phyloP scores from a whole-genome alignment of 2,888 invertebrate species.

The Tribolium freemani region DNA sequence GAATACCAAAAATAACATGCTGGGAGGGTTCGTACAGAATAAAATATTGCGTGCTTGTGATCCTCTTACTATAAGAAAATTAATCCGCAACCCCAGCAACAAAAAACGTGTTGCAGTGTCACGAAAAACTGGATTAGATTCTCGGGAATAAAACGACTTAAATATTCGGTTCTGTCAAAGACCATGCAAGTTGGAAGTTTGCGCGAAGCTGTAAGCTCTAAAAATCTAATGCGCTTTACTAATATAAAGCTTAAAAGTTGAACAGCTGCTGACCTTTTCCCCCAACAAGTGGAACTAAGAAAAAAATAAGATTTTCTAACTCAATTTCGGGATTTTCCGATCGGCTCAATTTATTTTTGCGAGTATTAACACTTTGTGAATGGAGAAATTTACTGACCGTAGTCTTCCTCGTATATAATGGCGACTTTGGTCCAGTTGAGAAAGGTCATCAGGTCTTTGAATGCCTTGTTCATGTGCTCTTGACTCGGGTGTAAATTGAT shows the following conservation, averaged over 20 bases:
- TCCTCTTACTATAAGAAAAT: background rate
- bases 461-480: slow-evolving; percentile 84
- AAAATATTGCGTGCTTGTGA: slow-evolving; percentile 18
- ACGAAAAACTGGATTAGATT: background rate
- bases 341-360: background rate
- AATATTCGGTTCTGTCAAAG: background rate
- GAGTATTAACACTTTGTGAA: background rate
- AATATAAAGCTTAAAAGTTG: slow-evolving; percentile 50
- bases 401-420: slow-evolving; percentile 93
- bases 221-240: slow-evolving; percentile 43
- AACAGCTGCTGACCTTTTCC: slow-evolving; percentile 63
- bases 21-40: slow-evolving; percentile 4
- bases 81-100: background rate
- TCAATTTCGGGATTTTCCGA: background rate
- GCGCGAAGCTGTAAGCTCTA: slow-evolving; percentile 35
- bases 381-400: slow-evolving; percentile 73
- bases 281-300: slow-evolving; percentile 64
- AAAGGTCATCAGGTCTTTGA: slow-evolving; percentile 87
- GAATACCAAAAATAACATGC: slow-evolving; percentile 6
- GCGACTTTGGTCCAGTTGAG: slow-evolving; percentile 95
- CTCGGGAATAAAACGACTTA: background rate
- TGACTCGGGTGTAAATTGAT: slow-evolving; percentile 92
- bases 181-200: slow-evolving; percentile 29
- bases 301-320: slow-evolving; percentile 46
- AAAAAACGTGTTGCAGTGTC: background rate